Percentiles rank a stretch among this genome's conserved stretches.
Evolutionary conservation across 1,140 invertebrate species (phyloP).

Genomic region (Teleogryllus occipitalis): DNA sequence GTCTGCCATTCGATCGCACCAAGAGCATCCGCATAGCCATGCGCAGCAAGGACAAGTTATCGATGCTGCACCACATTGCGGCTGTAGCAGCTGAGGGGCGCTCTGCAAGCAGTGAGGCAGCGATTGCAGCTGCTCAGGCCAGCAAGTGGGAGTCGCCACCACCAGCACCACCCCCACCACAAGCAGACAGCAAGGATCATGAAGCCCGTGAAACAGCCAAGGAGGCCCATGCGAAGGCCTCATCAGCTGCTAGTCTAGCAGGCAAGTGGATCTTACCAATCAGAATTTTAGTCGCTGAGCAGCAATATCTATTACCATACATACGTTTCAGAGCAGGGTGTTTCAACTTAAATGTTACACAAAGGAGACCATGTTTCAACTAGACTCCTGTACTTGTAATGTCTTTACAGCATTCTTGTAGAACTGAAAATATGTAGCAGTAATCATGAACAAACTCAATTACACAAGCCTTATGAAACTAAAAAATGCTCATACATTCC

Average conservation of each 20-base stretch:
- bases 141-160: conserved; percentile 27
- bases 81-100: not conserved
- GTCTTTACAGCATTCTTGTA: no score
- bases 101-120: conserved; percentile 30
- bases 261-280: conserved; percentile 29
- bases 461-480: no score
- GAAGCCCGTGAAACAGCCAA: conserved; percentile 33
- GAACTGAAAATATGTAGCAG: no score
- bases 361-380: no score
- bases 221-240: conserved; percentile 28
- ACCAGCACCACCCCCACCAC: not conserved
- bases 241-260: not conserved
- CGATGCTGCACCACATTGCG: not conserved
- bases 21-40: conserved; percentile 57
- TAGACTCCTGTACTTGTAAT: no score
- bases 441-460: no score
- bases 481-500: no score
- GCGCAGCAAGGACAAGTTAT: conserved; percentile 44
- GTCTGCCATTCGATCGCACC: conserved; percentile 36
- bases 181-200: conserved; percentile 9
- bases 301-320: no score
- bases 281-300: not conserved
- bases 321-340: no score
- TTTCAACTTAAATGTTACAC: no score
- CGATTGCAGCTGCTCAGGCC: conserved; percentile 25